Percentiles rank a stretch among this genome's conserved stretches.
Evolutionary conservation across 2,797 vertebrate genomes (phyloP).

Genomic region (Benthosema pterotum): DNA sequence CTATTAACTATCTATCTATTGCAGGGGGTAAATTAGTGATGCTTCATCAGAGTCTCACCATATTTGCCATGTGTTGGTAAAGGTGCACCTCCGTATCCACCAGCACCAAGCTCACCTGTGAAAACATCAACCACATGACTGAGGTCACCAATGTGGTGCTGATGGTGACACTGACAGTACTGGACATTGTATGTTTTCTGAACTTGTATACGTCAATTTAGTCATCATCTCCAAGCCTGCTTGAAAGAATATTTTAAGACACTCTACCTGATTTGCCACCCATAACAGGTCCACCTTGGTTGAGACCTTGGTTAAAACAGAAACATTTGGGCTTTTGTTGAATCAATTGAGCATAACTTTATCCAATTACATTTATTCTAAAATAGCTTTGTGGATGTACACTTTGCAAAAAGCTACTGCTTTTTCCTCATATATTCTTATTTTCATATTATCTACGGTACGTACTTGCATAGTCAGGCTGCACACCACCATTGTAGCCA

Average conservation of each 20-base stretch:
- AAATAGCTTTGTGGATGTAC: too few relatives aligned
- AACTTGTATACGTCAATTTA: not conserved
- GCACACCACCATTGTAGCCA: slow-evolving; percentile 51
- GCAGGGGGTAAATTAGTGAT: not conserved
- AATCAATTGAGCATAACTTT: not conserved
- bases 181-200: not conserved
- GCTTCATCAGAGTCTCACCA: slow-evolving; percentile 18
- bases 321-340: not conserved
- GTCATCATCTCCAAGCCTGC: not conserved
- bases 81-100: slow-evolving; percentile 22
- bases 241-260: not conserved
- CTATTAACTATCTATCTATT: not conserved
- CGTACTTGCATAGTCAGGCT: slow-evolving; percentile 63
- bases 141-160: not conserved
- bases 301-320: slow-evolving; percentile 58
- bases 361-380: too few relatives aligned
- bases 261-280: slow-evolving; percentile 61
- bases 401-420: too few relatives aligned
- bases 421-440: too few relatives aligned
- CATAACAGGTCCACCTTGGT: slow-evolving; percentile 43
- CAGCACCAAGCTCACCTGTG: slow-evolving; percentile 25
- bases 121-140: slow-evolving; percentile 1
- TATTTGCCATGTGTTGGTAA: slow-evolving; percentile 26
- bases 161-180: not conserved
- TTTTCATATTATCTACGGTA: not conserved